phyloP scores from a whole-genome alignment of 2,888 invertebrate species.

The Beris chalybata region DNA sequence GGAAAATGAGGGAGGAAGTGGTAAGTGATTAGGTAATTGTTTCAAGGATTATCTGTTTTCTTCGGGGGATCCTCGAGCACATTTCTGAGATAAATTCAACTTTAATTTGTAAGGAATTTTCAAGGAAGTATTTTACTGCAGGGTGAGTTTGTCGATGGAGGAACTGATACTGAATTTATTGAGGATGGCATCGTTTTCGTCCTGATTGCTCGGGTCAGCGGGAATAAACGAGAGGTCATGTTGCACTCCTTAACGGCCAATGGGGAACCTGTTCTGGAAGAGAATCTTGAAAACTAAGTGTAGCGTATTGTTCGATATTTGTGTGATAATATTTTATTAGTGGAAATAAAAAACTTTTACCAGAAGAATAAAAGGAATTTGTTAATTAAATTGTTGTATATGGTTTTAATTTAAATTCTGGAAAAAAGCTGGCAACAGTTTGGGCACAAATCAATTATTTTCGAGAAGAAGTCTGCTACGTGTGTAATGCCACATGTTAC shows the following conservation, averaged over 20 bases:
- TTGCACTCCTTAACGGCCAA: conserved; percentile 62
- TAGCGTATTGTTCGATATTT: too few species aligned
- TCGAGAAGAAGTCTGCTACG: too few species aligned
- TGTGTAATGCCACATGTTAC: too few species aligned
- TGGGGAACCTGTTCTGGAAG: conserved; percentile 50
- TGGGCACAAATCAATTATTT: too few species aligned
- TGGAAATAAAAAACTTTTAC: too few species aligned
- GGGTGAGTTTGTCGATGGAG: conserved; percentile 81
- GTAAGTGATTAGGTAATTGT: conserved; percentile 42
- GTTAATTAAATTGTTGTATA: too few species aligned
- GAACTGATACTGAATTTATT: conserved; percentile 78
- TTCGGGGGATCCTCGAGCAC: neutral
- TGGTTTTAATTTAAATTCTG: too few species aligned
- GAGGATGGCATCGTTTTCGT: conserved; percentile 51
- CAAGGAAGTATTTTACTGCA: conserved; percentile 47
- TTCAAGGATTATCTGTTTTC: neutral
- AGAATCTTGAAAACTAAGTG: conserved; percentile 16
- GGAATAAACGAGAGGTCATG: conserved; percentile 61
- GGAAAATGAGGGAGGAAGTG: conserved; percentile 49
- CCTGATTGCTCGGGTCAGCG: conserved; percentile 53
- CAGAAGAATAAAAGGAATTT: too few species aligned
- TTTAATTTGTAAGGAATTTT: neutral
- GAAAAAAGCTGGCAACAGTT: too few species aligned
- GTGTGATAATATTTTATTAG: too few species aligned
- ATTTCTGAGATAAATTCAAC: too few species aligned